A percentile compares a stretch with the other conserved stretches of the same genome.
Conservation (phyloP, 2,888 invertebrate species). For the Heliconius aoede region DNA sequence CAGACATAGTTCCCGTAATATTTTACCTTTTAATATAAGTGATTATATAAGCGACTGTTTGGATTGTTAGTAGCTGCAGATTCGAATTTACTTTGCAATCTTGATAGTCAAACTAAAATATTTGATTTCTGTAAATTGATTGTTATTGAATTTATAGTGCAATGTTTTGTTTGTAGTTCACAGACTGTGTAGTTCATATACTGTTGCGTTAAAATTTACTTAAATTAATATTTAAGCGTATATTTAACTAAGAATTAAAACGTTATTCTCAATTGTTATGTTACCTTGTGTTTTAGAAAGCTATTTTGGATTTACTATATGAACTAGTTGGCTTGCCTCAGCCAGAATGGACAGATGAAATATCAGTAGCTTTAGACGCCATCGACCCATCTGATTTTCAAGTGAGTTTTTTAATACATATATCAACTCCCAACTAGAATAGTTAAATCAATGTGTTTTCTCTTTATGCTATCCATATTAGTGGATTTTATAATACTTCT, state of each 20-base stretch:
- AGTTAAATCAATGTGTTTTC: no score
- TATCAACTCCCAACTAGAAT: not conserved
- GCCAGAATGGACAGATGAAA: conserved; percentile 97
- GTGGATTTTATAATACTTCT: no score
- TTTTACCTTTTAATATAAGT: no score
- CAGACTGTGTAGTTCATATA: not conserved
- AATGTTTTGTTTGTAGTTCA: not conserved
- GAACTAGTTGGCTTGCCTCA: conserved; percentile 94
- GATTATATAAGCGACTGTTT: no score
- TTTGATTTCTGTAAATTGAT: no score
- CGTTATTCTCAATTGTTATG: not conserved
- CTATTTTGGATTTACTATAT: conserved; percentile 95
- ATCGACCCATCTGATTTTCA: conserved; percentile 93
- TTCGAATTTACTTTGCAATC: no score
- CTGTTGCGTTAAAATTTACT: not conserved
- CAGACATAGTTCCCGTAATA: no score
- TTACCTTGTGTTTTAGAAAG: conserved; percentile 85
- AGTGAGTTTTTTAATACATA: conserved; percentile 52
- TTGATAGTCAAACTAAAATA: no score
- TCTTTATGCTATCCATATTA: no score
- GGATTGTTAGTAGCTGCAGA: no score
- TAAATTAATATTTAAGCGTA: not conserved
- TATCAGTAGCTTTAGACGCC: conserved; percentile 93
- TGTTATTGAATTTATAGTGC: no score
- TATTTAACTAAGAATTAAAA: not conserved